Percentiles rank a stretch among this genome's conserved stretches.
Evolutionary conservation across 2,113 vertebrate species (phyloP).

Genomic region (Eurystomus gularis): DNA sequence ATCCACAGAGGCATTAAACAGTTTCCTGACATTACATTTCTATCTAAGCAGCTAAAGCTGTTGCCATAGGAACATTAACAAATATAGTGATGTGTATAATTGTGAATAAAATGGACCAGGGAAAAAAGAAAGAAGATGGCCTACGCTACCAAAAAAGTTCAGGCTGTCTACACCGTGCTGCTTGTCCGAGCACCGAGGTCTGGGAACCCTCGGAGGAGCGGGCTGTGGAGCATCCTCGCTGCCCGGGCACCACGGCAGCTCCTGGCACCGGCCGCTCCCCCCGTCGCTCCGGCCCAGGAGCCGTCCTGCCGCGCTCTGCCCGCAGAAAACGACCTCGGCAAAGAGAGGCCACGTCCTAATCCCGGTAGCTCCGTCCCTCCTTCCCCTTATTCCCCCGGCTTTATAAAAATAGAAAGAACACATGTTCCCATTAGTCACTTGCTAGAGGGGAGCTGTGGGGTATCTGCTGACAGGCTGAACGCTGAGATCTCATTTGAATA

Average conservation of each 20-base stretch:
- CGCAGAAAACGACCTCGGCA: background rate
- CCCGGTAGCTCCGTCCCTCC: background rate
- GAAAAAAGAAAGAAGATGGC: background rate
- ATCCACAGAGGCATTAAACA: constrained; percentile 21
- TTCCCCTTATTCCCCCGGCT: constrained; percentile 20
- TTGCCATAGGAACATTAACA: constrained; percentile 59
- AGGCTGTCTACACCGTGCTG: rapidly evolving
- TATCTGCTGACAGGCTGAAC: constrained; percentile 65
- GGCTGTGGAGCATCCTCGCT: background rate
- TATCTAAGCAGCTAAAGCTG: constrained; percentile 13
- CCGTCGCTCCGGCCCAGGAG: background rate
- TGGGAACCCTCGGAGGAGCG: rapidly evolving
- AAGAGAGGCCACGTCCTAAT: background rate
- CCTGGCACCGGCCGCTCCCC: too few species aligned
- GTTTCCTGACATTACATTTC: constrained; percentile 52
- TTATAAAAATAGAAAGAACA: constrained; percentile 76
- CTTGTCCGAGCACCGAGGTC: rapidly evolving
- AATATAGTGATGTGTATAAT: constrained; percentile 7
- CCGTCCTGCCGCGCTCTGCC: background rate
- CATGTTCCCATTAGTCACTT: constrained; percentile 79
- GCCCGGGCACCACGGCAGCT: background rate
- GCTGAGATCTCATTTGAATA: constrained; percentile 71
- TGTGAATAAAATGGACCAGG: background rate
- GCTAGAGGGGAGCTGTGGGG: constrained; percentile 78
- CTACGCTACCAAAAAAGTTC: background rate